phyloP scores from a whole-genome alignment of 2,113 vertebrate genomes.

The Mormyrus lacerda region DNA sequence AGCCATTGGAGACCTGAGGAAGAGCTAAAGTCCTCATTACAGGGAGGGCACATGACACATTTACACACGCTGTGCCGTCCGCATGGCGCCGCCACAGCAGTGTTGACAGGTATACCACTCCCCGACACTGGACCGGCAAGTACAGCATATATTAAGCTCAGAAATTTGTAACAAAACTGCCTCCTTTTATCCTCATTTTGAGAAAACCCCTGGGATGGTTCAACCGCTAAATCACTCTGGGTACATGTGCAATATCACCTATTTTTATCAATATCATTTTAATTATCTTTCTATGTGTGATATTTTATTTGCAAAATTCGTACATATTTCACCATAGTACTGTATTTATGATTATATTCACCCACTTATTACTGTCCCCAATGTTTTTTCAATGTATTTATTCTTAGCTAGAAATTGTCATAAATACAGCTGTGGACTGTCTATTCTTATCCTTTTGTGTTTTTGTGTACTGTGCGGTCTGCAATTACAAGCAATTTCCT shows the following conservation, averaged over 20 bases:
- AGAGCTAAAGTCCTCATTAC: not conserved
- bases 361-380: not conserved
- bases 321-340: not conserved
- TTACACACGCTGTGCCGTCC: not conserved
- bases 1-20: not conserved
- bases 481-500: not conserved
- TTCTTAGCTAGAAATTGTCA: not conserved
- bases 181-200: not conserved
- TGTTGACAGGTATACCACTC: not conserved
- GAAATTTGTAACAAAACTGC: not conserved
- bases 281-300: not conserved
- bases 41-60: not conserved
- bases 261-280: not conserved
- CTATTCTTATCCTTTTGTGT: not conserved
- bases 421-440: not conserved
- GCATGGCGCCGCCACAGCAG: not conserved
- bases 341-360: not conserved
- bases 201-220: not conserved
- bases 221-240: not conserved
- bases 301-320: not conserved
- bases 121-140: not conserved
- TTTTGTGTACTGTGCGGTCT: not conserved
- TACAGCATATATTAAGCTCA: not conserved
- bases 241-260: not conserved
- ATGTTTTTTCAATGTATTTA: not conserved